phyloP scores from a whole-genome alignment of 2,113 vertebrate genomes.

The Nicator chloris region DNA sequence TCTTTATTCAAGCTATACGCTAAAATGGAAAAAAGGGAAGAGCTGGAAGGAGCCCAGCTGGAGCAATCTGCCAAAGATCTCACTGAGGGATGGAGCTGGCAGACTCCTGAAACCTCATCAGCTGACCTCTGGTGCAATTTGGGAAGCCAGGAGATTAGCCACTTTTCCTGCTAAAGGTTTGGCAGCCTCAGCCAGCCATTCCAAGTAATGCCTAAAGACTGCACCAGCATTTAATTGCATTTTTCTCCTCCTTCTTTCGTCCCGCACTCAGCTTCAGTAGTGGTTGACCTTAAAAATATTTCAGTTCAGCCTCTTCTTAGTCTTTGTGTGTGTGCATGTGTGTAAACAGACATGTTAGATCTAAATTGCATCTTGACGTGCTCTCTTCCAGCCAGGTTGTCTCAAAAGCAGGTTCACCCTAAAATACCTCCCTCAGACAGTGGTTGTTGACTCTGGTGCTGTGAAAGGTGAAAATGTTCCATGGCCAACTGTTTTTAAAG shows the following conservation, averaged over 20 bases:
- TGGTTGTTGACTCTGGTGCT: background rate
- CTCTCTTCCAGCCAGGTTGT: background rate
- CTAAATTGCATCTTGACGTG: rapidly evolving
- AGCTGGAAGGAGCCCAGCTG: conserved; percentile 66
- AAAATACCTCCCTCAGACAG: background rate
- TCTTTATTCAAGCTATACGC: conserved; percentile 19
- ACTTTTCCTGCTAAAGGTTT: conserved; percentile 1
- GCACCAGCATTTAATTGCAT: background rate
- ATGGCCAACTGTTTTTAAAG: background rate
- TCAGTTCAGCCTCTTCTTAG: background rate
- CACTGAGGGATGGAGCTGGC: conserved; percentile 44
- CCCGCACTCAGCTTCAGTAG: background rate
- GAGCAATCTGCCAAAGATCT: conserved; percentile 45
- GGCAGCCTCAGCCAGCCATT: background rate
- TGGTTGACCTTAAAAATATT: background rate
- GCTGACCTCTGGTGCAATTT: conserved; percentile 35
- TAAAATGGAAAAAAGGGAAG: conserved; percentile 40
- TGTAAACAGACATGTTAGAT: background rate
- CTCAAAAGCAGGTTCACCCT: background rate
- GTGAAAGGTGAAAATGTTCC: background rate
- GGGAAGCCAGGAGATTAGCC: background rate
- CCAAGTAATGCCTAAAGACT: background rate
- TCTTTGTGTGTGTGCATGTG: background rate
- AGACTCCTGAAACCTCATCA: conserved; percentile 21
- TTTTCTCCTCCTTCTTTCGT: background rate